A percentile compares a stretch with the other conserved stretches of the same genome.
These are phyloP conservation scores for Tipula confusa DNA, from an alignment of 2,888 invertebrate genomes.

Conservation along the genomic window DNA sequence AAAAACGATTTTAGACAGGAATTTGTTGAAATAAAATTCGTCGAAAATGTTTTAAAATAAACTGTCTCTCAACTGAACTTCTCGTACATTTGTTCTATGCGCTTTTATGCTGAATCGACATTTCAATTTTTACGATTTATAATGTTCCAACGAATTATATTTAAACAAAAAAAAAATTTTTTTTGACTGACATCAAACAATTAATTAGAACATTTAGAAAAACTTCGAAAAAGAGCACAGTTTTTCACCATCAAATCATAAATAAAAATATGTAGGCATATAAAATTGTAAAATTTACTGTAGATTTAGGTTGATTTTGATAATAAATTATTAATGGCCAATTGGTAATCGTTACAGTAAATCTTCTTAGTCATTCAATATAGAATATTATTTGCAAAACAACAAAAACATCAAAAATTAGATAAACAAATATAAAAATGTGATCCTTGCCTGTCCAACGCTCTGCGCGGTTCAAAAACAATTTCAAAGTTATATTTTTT, in stretches of 20 bases:
- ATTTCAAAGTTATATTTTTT: slow-evolving; percentile 13
- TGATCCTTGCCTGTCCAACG: slow-evolving; percentile 36
- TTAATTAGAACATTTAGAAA: slow-evolving; percentile 30
- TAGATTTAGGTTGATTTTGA: not conserved
- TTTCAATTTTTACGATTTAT: too few species aligned
- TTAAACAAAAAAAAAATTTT: not conserved
- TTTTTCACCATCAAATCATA: not conserved
- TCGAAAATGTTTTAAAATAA: not conserved
- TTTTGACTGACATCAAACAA: slow-evolving; percentile 32
- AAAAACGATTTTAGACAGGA: not conserved
- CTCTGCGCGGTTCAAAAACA: slow-evolving; percentile 32
- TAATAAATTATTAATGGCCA: not conserved
- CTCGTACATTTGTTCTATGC: too few species aligned
- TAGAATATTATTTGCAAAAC: slow-evolving; percentile 20
- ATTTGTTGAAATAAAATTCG: not conserved
- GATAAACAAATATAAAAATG: slow-evolving; percentile 38
- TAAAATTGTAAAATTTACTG: not conserved
- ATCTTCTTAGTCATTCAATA: not conserved
- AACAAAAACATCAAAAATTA: slow-evolving; percentile 34
- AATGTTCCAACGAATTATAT: not conserved
- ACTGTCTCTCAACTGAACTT: too few species aligned
- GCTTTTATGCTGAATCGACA: too few species aligned
- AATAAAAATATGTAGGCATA: not conserved
- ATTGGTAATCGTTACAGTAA: not conserved
- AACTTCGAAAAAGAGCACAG: not conserved